Conservation (phyloP, 2,888 invertebrate genomes). For the Catocala nupta region DNA sequence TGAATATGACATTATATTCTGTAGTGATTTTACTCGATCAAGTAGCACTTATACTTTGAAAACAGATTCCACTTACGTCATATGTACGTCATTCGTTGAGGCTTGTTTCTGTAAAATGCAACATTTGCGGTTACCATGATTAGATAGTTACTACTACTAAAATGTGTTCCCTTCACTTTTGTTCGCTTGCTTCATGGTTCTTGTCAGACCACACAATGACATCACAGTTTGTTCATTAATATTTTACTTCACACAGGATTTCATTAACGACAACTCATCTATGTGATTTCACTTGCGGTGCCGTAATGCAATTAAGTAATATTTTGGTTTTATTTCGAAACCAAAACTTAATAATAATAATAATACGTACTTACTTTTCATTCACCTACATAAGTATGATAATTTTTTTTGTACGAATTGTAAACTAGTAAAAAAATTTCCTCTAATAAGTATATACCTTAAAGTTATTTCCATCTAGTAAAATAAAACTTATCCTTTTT, state of each 20-base stretch:
- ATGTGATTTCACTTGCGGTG: no score
- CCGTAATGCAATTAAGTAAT: no score
- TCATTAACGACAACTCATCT: no score
- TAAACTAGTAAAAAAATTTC: neutral
- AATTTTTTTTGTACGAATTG: neutral
- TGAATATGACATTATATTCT: neutral
- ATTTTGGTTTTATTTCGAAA: no score
- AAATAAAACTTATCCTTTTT: neutral
- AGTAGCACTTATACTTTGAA: neutral
- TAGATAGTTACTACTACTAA: neutral
- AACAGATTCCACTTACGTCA: conserved; percentile 29
- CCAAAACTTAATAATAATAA: no score
- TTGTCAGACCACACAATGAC: no score
- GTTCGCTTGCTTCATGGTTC: neutral
- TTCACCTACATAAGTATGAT: no score
- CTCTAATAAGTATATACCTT: no score
- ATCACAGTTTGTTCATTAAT: no score
- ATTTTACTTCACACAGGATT: no score
- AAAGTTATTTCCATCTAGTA: no score
- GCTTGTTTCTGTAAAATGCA: conserved; percentile 15
- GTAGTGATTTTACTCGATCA: neutral
- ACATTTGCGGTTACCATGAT: conserved; percentile 8
- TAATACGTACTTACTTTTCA: no score
- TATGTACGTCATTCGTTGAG: conserved; percentile 27
- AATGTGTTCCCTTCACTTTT: conserved; percentile 9